Percentiles rank a stretch among this genome's conserved stretches.
These are phyloP conservation scores for Lepus americanus DNA, from an alignment of 2,113 vertebrate species.

Conservation along the genomic window DNA sequence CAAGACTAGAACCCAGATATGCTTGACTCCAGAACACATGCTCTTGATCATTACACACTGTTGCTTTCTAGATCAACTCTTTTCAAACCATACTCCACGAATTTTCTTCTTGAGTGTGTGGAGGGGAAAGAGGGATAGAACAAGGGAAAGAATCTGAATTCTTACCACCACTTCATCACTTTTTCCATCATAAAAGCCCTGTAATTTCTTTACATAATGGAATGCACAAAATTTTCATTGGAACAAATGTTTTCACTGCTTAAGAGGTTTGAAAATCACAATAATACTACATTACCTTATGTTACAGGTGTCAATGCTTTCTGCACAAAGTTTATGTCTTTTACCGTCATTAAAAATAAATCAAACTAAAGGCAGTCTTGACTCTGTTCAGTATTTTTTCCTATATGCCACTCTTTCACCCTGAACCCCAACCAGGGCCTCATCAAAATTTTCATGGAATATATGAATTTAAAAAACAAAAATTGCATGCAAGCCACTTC, in stretches of 20 bases:
- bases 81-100: not conserved
- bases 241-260: not conserved
- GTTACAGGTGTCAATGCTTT: slow-evolving; percentile 41
- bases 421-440: not conserved
- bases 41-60: not conserved
- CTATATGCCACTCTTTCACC: not conserved
- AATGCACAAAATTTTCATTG: not conserved
- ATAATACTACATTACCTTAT: not conserved
- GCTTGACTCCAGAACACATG: not conserved
- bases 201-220: not conserved
- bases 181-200: slow-evolving; percentile 1
- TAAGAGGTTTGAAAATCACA: not conserved
- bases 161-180: not conserved
- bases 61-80: slow-evolving; percentile 8
- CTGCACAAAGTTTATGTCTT: not conserved
- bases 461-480: not conserved
- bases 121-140: not conserved
- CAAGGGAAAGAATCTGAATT: not conserved
- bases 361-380: not conserved
- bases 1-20: not conserved
- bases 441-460: slow-evolving; percentile 20
- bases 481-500: not conserved
- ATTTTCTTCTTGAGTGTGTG: not conserved
- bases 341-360: not conserved
- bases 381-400: slow-evolving; percentile 50